phyloP scores from a whole-genome alignment of 2,113 vertebrate species.

The Notarius quadriscutis region DNA sequence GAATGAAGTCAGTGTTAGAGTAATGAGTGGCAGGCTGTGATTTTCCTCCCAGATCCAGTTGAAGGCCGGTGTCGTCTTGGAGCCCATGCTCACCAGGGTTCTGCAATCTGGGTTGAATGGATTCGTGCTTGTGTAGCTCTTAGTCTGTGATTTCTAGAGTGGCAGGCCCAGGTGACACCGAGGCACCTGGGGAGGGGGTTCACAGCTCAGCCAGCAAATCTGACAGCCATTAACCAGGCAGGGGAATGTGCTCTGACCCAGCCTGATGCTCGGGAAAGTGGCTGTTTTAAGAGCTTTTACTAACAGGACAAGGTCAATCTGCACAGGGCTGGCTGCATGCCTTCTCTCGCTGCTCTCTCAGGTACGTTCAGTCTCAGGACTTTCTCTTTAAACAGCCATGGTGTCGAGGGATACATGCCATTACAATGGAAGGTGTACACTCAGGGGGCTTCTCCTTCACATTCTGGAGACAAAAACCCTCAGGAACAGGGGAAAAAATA shows the following conservation, averaged over 20 bases:
- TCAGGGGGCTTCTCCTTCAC: neutral
- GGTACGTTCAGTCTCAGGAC: neutral
- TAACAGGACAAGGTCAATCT: neutral
- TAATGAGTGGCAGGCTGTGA: neutral
- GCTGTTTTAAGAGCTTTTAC: conserved; percentile 21
- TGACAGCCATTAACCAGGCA: conserved; percentile 37
- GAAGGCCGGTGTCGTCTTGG: neutral
- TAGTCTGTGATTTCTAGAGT: conserved; percentile 33
- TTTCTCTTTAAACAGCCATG: neutral
- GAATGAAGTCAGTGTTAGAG: neutral
- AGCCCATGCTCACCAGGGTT: neutral
- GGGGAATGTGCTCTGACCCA: neutral
- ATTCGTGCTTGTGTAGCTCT: neutral
- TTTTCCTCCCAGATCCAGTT: neutral
- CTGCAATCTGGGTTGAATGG: conserved; percentile 6
- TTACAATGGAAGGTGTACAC: neutral
- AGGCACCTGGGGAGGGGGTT: neutral
- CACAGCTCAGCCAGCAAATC: neutral
- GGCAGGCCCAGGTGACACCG: conserved; percentile 7
- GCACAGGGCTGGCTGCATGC: neutral
- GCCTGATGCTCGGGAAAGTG: neutral
- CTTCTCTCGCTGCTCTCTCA: neutral
- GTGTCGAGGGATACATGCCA: neutral
- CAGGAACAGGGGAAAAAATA: neutral
- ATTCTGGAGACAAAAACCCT: neutral